Evolutionary conservation across 2,797 vertebrate species (phyloP), one percentile per base, ranked within the genome.

Genomic region (Numenius phaeopus): DNA sequence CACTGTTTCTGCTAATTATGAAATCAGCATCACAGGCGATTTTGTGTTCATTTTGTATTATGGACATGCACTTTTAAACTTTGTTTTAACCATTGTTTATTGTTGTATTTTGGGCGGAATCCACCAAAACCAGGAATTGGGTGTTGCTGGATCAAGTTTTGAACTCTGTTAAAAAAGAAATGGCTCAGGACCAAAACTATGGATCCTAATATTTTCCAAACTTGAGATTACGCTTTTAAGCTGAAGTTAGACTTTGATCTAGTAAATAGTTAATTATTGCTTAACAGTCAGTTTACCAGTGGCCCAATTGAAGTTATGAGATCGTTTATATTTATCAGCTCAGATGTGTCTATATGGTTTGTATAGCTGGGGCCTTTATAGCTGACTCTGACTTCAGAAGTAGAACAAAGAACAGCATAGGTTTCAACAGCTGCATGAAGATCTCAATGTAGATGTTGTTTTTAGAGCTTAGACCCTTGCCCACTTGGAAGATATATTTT

Each of bases 1-100:
- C 42, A 59, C 29, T 92, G 14, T 76, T 27, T 83, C 58, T 97
- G 40, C 46, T 95, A 89, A 89, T 82, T 92, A 67, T 73, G n/a
- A 76, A 13, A 73, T 86, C 7, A 44, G 9, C 5, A 16, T 94
- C 77, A 96, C 8, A 70, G 49, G 42, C 46, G 89, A 88, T 88
- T 86, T 85, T 70, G 29, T 47, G 54, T 83, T 39, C 10, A 47
- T 76, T 93, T 54, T 54, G 9, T 78, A 44, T 62, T 40, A 87
- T n/a, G 39, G 46, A 70, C 52, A 27, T 73, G 20, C 37, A 90
- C 29, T 90, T 96, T 83, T 85, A n/a, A 87, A 94, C 12, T 49
- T 69, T 58, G 49, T 67, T 80, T 83, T 66, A 66, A 40, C 14
- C 13, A 49, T 69, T 73, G 11, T 37, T 90, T 61, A 27, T 57